Conservation (phyloP, 2,888 invertebrate genomes). For the Serrognathus titanus region DNA sequence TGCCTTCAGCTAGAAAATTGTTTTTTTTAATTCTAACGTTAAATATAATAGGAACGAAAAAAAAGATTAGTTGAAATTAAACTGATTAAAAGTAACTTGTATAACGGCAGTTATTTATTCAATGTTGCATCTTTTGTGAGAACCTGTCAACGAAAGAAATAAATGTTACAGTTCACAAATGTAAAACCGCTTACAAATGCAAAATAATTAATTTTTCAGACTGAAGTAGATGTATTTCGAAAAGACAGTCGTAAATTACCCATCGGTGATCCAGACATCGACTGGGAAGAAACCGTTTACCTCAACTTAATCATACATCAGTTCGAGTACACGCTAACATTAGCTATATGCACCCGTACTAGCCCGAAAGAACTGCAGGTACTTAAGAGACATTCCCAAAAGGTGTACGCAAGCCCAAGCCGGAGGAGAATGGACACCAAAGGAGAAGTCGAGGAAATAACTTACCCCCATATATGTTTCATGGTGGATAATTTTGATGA, state of each 20-base stretch:
- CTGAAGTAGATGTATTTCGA: conserved; percentile 94
- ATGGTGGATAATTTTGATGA: conserved; percentile 99
- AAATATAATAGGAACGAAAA: no score
- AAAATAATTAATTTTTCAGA: conserved; percentile 53
- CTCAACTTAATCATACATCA: conserved; percentile 97
- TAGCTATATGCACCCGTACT: conserved; percentile 97
- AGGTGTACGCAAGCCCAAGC: conserved; percentile 96
- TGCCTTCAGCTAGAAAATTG: no score
- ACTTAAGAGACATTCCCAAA: conserved; percentile 83
- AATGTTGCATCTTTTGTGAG: no score
- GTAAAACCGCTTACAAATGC: not conserved
- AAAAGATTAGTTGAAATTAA: no score
- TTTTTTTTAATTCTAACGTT: no score
- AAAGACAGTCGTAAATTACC: conserved; percentile 96
- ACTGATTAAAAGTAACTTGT: no score
- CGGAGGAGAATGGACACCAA: conserved; percentile 96
- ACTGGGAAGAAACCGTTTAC: conserved; percentile 99
- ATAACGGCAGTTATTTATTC: no score
- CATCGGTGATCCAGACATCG: conserved; percentile 91
- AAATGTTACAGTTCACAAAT: no score
- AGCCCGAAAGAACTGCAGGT: conserved; percentile 97
- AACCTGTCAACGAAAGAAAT: no score
- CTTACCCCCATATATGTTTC: conserved; percentile 98
- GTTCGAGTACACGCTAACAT: conserved; percentile 95
- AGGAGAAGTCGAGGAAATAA: conserved; percentile 97